Evolutionary conservation across 2,888 invertebrate species (phyloP), one percentile per base, ranked within the genome.

Genomic region (Acleris sparsana): DNA sequence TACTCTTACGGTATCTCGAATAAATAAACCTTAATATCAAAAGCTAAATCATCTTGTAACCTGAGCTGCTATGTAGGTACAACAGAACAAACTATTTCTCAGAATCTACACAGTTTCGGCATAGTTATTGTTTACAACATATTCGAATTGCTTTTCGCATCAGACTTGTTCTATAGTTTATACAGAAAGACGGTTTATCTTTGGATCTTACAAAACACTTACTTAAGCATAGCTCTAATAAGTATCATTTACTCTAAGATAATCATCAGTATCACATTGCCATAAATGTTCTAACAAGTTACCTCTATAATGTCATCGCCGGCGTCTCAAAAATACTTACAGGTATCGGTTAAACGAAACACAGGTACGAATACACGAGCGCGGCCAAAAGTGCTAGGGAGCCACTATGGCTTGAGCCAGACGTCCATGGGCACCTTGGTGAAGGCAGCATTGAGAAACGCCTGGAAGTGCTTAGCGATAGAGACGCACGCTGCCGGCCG

Each of bases 391-490:
- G 39, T 4, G 39, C 13, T n/a, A 22, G 29, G 13, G 13, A 48
- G 11, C 5, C 11, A 13, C 75, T 86, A 93, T 67, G 92, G 88
- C 60, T 83, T 92, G 46, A 96, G 92, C 96, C 96, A 96, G 16
- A 95, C 93, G 76, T 95, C 94, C 66, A 96, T 87, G 1, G 96
- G 96, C 60, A 96, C 93, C 80, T 95, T 94, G 53, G 94, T 93
- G 82, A 96, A 96, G 49, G 96, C 96, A 0, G 93, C 93, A 78
- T 96, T 96, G 63, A 97, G 90, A 84, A 96, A 96, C 1, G 93
- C 89, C 79, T 95, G 94, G 89, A 96, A 96, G 77, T 96, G 95
- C 73, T 95, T 95, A 2, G 95, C 94, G 73, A 97, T 95, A 71
- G 96, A 94, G 9, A 92, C 85, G 2, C 95, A 93, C 0, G 96